Evolutionary conservation across 2,888 invertebrate genomes (phyloP), one percentile per base, ranked within the genome.

Genomic region (Tetranychus piercei): DNA sequence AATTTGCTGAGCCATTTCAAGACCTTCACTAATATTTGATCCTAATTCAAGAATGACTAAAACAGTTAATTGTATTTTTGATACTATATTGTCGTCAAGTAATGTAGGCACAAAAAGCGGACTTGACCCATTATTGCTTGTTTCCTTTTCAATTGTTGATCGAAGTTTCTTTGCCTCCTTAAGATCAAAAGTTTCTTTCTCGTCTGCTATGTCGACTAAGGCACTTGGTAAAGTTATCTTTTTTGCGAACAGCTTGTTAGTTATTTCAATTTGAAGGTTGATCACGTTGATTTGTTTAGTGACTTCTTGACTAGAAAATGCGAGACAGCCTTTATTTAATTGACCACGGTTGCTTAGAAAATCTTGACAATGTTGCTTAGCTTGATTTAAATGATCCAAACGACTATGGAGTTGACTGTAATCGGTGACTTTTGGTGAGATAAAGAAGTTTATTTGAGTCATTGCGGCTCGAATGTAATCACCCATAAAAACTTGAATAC

Each of bases 201-300:
- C 44, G 3, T 72, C 72, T n/a, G 18, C 20, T 44, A 66, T 64
- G 18, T 23, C 34, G 1, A 69, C 69, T 6, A 69, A 23, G 20
- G 69, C 69, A 23, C 5, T 69, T 11, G 69, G 65, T 6, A 76
- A n/a, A 55, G 69, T 65, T 6, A 67, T 73, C 73, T 71, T 69
- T n/a, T 76, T 77, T 23, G 84, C 84, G 0, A 87, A 85, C 23
- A 91, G 82, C 81, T 88, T 90, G 79, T 89, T 88, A 0, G 88
- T 87, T 0, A 92, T 85, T 79, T 93, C 91, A 79, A 89, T 87
- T 82, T 94, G 93, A n/a, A 89, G 84, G 6, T 87, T 86, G 78
- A 93, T 88, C 0, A 90, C 90, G 75, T 88, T 88, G 78, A 92
- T 88, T 78, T 92, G 88, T 78, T 87, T 88, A 81, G 88, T 88